Base-by-base conservation (phyloP, 2,113 vertebrate species). In the Microtus oregoni region DNA sequence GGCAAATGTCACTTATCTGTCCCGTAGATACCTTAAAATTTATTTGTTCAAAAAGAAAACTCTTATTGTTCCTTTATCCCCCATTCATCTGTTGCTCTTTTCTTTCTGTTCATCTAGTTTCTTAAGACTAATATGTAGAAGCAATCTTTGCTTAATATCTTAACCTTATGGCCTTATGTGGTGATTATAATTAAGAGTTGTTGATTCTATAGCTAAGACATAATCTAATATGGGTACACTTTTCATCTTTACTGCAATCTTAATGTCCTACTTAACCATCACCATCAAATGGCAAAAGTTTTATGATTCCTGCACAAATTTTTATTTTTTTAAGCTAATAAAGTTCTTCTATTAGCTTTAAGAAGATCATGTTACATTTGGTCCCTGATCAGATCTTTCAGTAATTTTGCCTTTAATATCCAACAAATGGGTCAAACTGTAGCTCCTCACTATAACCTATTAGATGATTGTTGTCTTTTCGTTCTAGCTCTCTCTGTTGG, bases 341-440 rank as follows among this genome's bases (percentile, higher is more conserved):
- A 14, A 67, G 12, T 67, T 93, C 35, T 95, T 92, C 65, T 17
- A 94, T 50, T 78, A 92, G 75, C 81, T 38, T 47, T 26, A 67
- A 61, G 44, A n/a, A 47, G 22, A 73, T 73, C 35, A 75, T 7
- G 52, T 73, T 73, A 90, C 52, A 72, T 58, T 55, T 72, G 58
- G 15, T 50, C 5, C 28, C 38, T 92, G 5, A 9, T 94, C 52
- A 94, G 65, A n/a, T 26, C 26, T 93, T 93, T 77, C 41, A 26
- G 2, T 50, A 76, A 89, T 28, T 70, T 26, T 28, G 82, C 17
- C 9, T n/a, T 50, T 61, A 68, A 78, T 26, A 82, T 68, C 82
- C 38, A 76, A 44, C 26, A 83, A 78, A 63, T 76, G 10, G 82
- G 47, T 58, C 12, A 63, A 68, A 47, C 35, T 38, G 35, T 81